Evolutionary conservation across 2,113 vertebrate genomes (phyloP).

Genomic region (Triplophysa siluroides): DNA sequence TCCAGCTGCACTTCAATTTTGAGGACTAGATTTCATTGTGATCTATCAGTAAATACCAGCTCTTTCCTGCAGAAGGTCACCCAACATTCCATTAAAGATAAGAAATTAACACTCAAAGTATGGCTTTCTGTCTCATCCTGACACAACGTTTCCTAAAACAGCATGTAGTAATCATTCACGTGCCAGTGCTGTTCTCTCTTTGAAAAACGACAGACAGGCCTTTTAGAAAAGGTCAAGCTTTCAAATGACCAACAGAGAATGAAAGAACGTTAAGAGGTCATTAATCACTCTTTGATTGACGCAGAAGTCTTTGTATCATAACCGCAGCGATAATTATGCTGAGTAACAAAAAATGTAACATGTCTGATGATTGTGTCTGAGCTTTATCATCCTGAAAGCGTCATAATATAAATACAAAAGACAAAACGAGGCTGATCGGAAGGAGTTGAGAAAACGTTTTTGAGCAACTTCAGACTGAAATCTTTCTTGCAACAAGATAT

Average conservation of each 20-base stretch:
- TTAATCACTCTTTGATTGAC: constrained; percentile 52
- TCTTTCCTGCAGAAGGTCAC: constrained; percentile 14
- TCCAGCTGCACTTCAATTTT: not conserved
- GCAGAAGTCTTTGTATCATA: constrained; percentile 8
- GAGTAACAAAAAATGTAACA: constrained; percentile 4
- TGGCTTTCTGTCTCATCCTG: constrained; percentile 31
- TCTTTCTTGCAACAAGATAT: not conserved
- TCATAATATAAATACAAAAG: no score
- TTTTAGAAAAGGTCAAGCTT: constrained; percentile 51
- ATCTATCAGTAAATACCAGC: constrained; percentile 25
- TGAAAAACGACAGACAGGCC: constrained; percentile 41
- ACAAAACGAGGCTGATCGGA: no score
- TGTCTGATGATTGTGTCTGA: not conserved
- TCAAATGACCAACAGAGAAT: constrained; percentile 24
- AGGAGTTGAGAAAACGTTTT: no score
- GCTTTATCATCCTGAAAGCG: not conserved
- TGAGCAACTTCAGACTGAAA: no score
- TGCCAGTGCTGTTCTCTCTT: constrained; percentile 13
- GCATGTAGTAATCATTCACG: constrained; percentile 44
- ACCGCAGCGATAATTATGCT: constrained; percentile 17
- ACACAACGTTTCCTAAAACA: constrained; percentile 30
- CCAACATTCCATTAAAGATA: constrained; percentile 10
- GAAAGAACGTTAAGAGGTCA: constrained; percentile 36
- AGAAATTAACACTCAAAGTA: constrained; percentile 25
- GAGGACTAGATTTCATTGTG: not conserved